phyloP scores from a whole-genome alignment of 2,113 vertebrate genomes.

The Oxyura jamaicensis region DNA sequence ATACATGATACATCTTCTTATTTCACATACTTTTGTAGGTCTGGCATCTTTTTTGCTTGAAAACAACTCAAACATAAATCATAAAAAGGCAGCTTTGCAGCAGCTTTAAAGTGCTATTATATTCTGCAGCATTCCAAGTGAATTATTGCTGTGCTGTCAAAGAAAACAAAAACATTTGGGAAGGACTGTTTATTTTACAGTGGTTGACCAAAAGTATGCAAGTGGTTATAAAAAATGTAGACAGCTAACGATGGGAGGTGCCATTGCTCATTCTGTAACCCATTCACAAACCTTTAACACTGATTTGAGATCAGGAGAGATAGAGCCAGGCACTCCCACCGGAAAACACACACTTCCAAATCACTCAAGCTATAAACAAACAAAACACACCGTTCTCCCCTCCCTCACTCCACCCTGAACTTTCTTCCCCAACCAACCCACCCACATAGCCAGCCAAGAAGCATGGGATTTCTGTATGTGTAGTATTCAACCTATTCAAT shows the following conservation, averaged over 20 bases:
- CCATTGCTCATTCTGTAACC: conserved; percentile 75
- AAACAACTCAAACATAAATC: conserved; percentile 65
- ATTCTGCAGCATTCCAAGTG: conserved; percentile 74
- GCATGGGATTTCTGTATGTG: not conserved
- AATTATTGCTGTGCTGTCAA: conserved; percentile 82
- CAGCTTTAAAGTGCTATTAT: conserved; percentile 69
- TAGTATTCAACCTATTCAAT: not conserved
- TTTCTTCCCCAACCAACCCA: not conserved
- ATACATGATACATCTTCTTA: not conserved
- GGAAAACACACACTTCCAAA: conserved; percentile 20
- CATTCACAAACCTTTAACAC: conserved; percentile 77
- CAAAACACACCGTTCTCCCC: not conserved
- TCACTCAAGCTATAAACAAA: conserved; percentile 9
- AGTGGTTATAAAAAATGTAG: conserved; percentile 82
- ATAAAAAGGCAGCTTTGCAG: conserved; percentile 59
- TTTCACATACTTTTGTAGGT: conserved; percentile 7
- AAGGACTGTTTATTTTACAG: conserved; percentile 86
- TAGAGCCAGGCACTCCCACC: not conserved
- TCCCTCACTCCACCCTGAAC: not conserved
- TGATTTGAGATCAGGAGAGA: conserved; percentile 49
- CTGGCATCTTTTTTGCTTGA: conserved; percentile 45
- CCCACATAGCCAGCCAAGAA: not conserved
- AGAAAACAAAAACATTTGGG: conserved; percentile 85
- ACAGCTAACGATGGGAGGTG: conserved; percentile 78
- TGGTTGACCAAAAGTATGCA: conserved; percentile 86